Base-by-base conservation (phyloP, 64 coral and sea anemone genomes). In the Stichodactyla mertensii region DNA sequence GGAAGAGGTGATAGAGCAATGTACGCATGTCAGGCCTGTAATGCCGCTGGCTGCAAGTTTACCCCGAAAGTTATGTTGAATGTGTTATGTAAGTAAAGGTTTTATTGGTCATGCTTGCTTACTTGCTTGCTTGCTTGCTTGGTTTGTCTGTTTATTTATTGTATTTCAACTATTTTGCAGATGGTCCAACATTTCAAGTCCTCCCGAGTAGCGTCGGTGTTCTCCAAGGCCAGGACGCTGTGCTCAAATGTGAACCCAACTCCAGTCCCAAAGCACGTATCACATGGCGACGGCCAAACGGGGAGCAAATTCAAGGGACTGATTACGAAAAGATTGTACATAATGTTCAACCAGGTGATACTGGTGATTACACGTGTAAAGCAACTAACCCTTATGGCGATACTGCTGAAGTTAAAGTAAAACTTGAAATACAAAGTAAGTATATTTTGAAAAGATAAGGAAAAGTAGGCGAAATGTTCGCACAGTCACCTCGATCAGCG, bases 251-350 rank as follows among this genome's bases (percentile, higher is more conserved):
- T 12, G 92, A 88, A 84, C 92, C 95, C 28, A 89, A 97, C 61
- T 91, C 95, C 92, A 93, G 79, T 87, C 95, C 95, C 64, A 60
- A 82, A 57, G 92, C 95, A 22, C 51, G 55, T 36, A 93, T 97
- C 77, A 91, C 95, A 15, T 97, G 95, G 95, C 82, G 52, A 51
- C 71, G 83, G 20, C 91, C 91, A 86, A 87, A 86, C 88, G 90
- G 91, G 85, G 64, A 45, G 1, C 74, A 55, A 52, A 83, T 96
- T 12, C 28, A 88, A 59, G 91, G 91, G 7, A 88, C 70, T 51
- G 86, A 74, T 57, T 87, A 93, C 71, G 61, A 88, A 62, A 86
- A 88, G 52, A 84, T 36, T 64, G 62, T 96, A 67, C 16, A 23
- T 14, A 64, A 86, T 23, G 94, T 96, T 7, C 70, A 62, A 12